phyloP scores from a whole-genome alignment of 1,140 invertebrate genomes.

The Holcopasites calliopsidis region DNA sequence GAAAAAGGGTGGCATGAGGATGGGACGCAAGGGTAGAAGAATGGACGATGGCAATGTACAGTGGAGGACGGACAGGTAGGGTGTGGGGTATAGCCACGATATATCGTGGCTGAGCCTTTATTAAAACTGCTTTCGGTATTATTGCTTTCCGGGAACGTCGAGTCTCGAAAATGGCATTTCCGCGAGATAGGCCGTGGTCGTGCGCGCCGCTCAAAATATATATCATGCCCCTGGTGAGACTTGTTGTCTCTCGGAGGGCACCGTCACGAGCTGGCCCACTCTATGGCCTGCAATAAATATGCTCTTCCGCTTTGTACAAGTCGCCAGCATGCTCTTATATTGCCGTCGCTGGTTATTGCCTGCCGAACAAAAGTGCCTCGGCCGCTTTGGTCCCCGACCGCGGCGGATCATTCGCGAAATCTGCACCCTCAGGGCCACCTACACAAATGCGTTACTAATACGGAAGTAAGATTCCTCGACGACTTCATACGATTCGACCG shows the following conservation, averaged over 20 bases:
- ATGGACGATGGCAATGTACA: conserved; percentile 46
- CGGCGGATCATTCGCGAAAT: conserved; percentile 32
- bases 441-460: background rate
- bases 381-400: conserved; percentile 22
- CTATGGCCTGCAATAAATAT: conserved; percentile 59
- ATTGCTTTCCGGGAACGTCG: conserved; percentile 68
- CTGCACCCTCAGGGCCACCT: conserved; percentile 3
- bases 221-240: conserved; percentile 32
- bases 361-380: conserved; percentile 36
- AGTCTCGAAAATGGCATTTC: conserved; percentile 68
- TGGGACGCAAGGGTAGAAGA: conserved; percentile 39
- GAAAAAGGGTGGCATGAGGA: conserved; percentile 2
- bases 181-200: conserved; percentile 58
- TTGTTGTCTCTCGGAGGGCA: conserved; percentile 32
- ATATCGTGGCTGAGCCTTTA: conserved; percentile 67
- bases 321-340: conserved; percentile 55
- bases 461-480: background rate
- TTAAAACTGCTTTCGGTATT: conserved; percentile 70
- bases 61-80: conserved; percentile 46
- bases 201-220: conserved; percentile 50
- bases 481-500: background rate
- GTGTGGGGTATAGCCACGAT: conserved; percentile 60
- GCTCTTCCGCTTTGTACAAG: conserved; percentile 60
- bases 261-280: conserved; percentile 39
- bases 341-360: conserved; percentile 49